Base-by-base conservation (phyloP, 2,888 invertebrate species). In the Zele albiditarsus region DNA sequence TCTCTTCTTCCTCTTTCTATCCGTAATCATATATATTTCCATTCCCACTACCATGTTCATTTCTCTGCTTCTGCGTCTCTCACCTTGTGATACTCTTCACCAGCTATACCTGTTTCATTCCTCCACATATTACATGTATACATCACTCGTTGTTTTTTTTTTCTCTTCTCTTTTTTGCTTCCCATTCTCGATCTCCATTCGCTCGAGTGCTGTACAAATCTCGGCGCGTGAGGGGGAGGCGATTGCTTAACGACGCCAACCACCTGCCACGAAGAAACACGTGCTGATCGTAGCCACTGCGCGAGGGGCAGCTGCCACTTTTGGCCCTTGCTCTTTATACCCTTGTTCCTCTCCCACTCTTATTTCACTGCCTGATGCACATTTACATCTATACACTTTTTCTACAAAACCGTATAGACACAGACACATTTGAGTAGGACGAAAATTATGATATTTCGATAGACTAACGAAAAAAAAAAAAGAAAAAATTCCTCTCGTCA, bases 211-310 rank as follows among this genome's bases (percentile, higher is more conserved):
- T 79, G 82, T 83, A 85, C 79, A 85, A 87, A 88, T 88, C 88
- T 85, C 86, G 80, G 85, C 80, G 81, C 69, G 77, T 62, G 84
- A 85, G 85, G 81, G 85, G 85, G 86, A 86, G 82, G 81, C 83
- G 84, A 86, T 87, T 84, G 83, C 83, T 85, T 84, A 83, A 85
- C 85, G 82, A 86, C 87, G 85, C 82, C 84, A 84, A 82, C 87
- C 88, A 88, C 88, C 88, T 88, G 88, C 88, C 87, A 80, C 78
- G 71, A 66, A 79, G 80, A 82, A 86, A 87, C 88, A 87, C 88
- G 88, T 88, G 84, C 84, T 81, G 82, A 82, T 77, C 71, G 63
- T 81, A 79, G 75, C 76, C 75, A 78, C 77, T 69, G 78, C 72
- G 68, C 76, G 74, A 77, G 71, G 74, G 74, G 77, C 79, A 79